Base-by-base conservation (phyloP, 2,888 invertebrate genomes). In the Caenorhabditis sp. region DNA sequence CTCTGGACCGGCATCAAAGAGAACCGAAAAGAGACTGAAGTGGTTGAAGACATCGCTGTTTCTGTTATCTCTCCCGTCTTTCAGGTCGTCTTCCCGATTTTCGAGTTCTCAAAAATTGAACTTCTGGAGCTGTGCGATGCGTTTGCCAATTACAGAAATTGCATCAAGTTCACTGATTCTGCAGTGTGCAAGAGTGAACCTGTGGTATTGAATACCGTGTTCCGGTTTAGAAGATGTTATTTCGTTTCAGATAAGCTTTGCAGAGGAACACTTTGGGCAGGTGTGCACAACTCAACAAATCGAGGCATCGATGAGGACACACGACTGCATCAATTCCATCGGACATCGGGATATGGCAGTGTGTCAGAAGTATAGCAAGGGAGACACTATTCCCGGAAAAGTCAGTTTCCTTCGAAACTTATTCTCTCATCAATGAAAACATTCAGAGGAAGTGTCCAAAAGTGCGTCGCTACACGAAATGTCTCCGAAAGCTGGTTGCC, bases 1-100 rank as follows among this genome's bases (percentile, higher is more conserved):
- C 50, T 77, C 15, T 82, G 82, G 82, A 70, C 82, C 13, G 82
- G 78, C 20, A 82, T 82, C 15, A 82, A 82, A 22, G 82, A 62
- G 20, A 79, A 78, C 40, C 72, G 82, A 37, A 82, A 78, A 60
- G 82, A 78, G 13, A 71, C 78, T 4, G 78, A 78, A 62, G 82
- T 78, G 40, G 60, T 68, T 68, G 1, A 26, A 5, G 13, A n/a
- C 44, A 13, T 13, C 26, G 13, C 18, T 15, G 3, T 24, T 51
- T 26, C 53, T 24, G 9, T 18, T 11, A 44, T 26, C 8, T 44
- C 28, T 20, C 24, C 5, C 6, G 11, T 18, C 11, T 62, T 80
- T 61, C 76, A 80, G 80, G 67, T 64, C 0, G 78, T 82, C 3
- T 82, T 82, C 56, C 82, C 82, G 8, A 72, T 79, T 2, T 82